Base-by-base conservation (phyloP, 2,797 vertebrate genomes). In the Vireo griseus region DNA sequence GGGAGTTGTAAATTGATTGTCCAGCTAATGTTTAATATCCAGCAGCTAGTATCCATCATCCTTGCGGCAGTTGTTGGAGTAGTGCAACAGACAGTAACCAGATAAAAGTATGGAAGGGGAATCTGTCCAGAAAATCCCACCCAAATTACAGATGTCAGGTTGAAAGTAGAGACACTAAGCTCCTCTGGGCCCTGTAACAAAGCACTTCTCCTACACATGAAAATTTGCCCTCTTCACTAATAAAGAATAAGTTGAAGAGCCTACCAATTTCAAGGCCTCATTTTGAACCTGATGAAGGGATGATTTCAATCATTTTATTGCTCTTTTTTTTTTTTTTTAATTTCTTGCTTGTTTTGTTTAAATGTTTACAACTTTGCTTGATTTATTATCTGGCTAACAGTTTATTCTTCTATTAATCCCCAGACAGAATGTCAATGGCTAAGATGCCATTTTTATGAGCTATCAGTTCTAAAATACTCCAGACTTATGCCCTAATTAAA, bases 301-400 rank as follows among this genome's bases (percentile, higher is more conserved):
- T 21, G 44, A 71, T 66, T 79, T 82, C 13, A 5, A 17, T 44
- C 58, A 51, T 48, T 18, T 24, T 37, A 26, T 69, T 0, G 0
- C 12, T 83, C 0, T 0, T 40, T 17, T 24, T 6, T 40, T 21
- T 61, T 45, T 47, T 22, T n/a, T 22, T 35, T 8, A 35, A 1
- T 42, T 35, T 51, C 44, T 12, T 8, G 2, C 31, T 82, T 75
- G 10, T 63, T 88, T 83, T 68, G 10, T 82, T 86, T 52, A 28
- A 82, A 59, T n/a, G 5, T 67, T 91, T 76, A 69, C 22, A 85
- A 59, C 3, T 40, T 69, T 57, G 2, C 8, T 84, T 93, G 74
- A 55, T 89, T 83, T 84, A 51, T 37, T 82, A 12, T 24, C 54
- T 81, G 35, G 28, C 44, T 88, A 62, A 51, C 37, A 54, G 19